phyloP scores from a whole-genome alignment of 2,888 invertebrate species.

The Latrodectus hesperus region DNA sequence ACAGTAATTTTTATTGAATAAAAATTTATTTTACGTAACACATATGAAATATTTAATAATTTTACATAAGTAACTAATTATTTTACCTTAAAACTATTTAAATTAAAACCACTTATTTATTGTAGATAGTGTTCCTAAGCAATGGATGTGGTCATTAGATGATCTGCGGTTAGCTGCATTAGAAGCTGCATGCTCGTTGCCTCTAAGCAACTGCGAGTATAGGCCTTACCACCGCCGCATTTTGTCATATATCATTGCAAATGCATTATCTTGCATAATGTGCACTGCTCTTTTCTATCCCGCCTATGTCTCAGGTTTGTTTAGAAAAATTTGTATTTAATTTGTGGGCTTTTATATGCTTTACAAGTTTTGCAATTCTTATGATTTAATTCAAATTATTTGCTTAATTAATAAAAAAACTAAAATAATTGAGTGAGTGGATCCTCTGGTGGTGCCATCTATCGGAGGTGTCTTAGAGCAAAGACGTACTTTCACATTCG shows the following conservation, averaged over 20 bases:
- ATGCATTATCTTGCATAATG: constrained; percentile 3
- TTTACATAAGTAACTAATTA: neutral
- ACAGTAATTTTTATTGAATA: no score
- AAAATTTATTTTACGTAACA: no score
- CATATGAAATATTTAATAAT: no score
- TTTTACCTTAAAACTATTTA: neutral
- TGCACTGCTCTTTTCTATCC: constrained; percentile 45
- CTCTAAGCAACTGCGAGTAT: constrained; percentile 42
- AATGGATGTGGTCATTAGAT: constrained; percentile 33
- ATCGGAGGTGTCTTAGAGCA: no score
- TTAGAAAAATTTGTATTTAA: no score
- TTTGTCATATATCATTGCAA: constrained; percentile 38
- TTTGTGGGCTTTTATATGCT: no score
- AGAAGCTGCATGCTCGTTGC: constrained; percentile 34
- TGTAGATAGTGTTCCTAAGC: neutral
- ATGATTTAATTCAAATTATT: no score
- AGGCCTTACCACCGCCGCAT: constrained; percentile 48
- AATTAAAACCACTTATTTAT: neutral
- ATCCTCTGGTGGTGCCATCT: no score
- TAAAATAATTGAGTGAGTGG: no score
- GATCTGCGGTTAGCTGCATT: constrained; percentile 32
- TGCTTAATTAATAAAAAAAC: no score
- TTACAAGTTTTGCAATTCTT: no score
- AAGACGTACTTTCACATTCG: no score
- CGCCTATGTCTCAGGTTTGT: constrained; percentile 26